These are phyloP conservation scores for Aix galericulata DNA, from an alignment of 2,113 vertebrate species.

Conservation along the genomic window DNA sequence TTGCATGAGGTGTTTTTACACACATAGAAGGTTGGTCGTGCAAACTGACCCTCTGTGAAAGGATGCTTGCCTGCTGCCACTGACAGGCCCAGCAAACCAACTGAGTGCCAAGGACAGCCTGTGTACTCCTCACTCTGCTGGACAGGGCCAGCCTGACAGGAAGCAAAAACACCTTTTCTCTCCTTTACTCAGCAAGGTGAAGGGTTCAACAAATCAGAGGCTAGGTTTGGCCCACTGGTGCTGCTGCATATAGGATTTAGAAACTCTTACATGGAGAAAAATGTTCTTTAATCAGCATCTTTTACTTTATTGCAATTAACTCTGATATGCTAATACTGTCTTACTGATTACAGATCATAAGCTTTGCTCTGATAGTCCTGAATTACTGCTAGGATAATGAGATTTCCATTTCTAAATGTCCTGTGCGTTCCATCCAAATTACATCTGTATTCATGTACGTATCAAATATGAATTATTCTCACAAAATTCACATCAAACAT, in stretches of 20 bases:
- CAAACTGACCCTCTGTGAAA: background rate
- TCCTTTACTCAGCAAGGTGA: background rate
- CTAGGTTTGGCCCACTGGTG: background rate
- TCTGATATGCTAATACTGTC: background rate
- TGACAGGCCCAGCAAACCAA: rapidly evolving
- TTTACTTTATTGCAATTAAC: conserved; percentile 29
- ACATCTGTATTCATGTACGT: background rate
- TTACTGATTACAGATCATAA: conserved; percentile 26
- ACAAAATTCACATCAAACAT: background rate
- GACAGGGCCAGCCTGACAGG: background rate
- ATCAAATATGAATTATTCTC: background rate
- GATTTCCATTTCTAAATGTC: background rate
- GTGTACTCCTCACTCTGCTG: background rate
- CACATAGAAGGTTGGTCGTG: background rate
- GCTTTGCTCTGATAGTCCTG: background rate
- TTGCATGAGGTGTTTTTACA: background rate
- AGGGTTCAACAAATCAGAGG: background rate
- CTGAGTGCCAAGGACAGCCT: background rate
- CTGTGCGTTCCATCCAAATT: background rate
- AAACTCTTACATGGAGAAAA: background rate
- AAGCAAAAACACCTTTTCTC: background rate
- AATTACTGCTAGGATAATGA: conserved; percentile 32
- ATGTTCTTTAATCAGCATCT: background rate
- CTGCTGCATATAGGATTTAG: background rate
- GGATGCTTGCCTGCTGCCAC: background rate